Base-by-base conservation (phyloP, 92 coral and sea anemone genomes). In the Epizoanthus rinbou region DNA sequence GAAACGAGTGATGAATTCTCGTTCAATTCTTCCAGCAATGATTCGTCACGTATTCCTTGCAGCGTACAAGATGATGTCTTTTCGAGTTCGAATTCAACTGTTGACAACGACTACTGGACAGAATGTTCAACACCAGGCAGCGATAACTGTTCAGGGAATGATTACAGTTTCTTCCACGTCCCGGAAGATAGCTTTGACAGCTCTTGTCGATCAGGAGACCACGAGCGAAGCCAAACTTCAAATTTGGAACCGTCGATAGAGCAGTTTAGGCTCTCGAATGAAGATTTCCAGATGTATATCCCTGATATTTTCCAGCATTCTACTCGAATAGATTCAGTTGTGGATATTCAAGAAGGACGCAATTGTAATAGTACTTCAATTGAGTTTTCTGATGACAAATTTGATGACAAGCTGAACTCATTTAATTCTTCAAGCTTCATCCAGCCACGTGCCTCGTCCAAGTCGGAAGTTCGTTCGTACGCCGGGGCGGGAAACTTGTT, bases 261-360 rank as follows among this genome's bases (percentile, higher is more conserved):
- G 17, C 70, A 78, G 3, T 76, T 76, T 23, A 41, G 57, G 43
- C 82, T 62, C 72, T 41, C 70, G 58, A 78, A 86, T 74, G 94
- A 91, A 86, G 98, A 93, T 71, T 93, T 93, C 47, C 91, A 92
- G 54, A 85, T 86, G 24, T 93, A 84, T 76, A 93, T 93, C 62
- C 98, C 98, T 7, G 95, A 93, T 43, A 93, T 93, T 22, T 62
- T 78, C 14, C 82, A 78, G 56, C 43, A 39, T 16, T 6, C 57
- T 8, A n/a, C 70, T 3, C 62, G 37, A 78, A 63, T 45, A 22
- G 57, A 60, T 5, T 41, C 66, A 21, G 11, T 57, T 10, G 58
- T 19, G 39, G 31, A 78, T 60, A 78, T 10, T 63, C 66, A 60
- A 78, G 41, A 62, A 5, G 22, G 16, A 62, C 62, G 13, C 57